A percentile compares a stretch with the other conserved stretches of the same genome.
These are phyloP conservation scores for Himalopsyche japonica DNA, from an alignment of 2,888 invertebrate species.

Conservation along the genomic window DNA sequence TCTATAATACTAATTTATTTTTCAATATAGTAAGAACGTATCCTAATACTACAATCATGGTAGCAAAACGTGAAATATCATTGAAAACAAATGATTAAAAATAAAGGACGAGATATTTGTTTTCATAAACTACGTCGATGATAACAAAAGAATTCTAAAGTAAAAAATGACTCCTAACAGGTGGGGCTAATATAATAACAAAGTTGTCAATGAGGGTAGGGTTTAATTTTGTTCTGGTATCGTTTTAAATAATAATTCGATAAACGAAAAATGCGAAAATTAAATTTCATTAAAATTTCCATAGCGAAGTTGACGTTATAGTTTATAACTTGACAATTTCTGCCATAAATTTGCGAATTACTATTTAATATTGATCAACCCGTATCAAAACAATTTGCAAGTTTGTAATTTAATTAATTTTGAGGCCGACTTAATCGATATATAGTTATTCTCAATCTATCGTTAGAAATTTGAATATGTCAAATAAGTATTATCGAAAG, in stretches of 20 bases:
- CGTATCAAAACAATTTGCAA: not conserved
- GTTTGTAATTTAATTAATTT: not conserved
- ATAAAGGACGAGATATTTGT: no score
- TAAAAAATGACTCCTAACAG: no score
- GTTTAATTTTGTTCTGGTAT: not conserved
- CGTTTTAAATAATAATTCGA: not conserved
- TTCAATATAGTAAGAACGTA: no score
- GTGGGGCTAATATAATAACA: not conserved
- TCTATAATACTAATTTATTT: no score
- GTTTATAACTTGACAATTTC: not conserved
- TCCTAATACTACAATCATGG: no score
- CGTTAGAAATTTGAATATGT: no score
- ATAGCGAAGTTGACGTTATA: not conserved
- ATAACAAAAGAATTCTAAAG: no score
- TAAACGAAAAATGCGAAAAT: not conserved
- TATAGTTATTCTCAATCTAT: not conserved
- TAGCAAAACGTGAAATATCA: no score
- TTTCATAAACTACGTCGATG: no score
- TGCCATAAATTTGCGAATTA: not conserved
- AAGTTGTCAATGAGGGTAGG: not conserved
- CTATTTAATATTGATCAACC: not conserved
- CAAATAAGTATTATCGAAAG: no score
- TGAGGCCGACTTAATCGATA: not conserved
- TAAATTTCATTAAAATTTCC: not conserved
- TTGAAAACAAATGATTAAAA: no score